Base-by-base conservation (phyloP, 2,888 invertebrate species). In the Pollenia angustigena region DNA sequence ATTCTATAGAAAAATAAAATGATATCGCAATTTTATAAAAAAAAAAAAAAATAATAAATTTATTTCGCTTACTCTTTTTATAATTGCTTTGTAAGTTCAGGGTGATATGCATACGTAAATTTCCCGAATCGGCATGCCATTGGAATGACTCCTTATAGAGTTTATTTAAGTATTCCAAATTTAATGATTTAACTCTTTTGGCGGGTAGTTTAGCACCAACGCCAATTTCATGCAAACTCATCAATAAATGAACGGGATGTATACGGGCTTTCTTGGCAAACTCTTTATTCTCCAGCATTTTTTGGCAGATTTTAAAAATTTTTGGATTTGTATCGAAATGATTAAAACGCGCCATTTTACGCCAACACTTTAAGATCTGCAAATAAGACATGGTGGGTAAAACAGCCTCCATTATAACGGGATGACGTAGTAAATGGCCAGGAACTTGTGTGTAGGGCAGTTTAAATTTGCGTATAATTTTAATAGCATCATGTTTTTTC, bases 71-170 rank as follows among this genome's bases (percentile, higher is more conserved):
- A 93, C 93, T 93, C 85, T 88, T 88, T 50, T 89, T 87, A 60
- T 92, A 92, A 62, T 88, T 89, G 32, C 76, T 82, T 88, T 93
- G 93, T 60, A 93, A 88, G 87, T 92, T 93, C 2, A 93, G 87
- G 2, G 92, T 90, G n/a, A 93, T 91, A 69, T 90, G 90, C 64
- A 92, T 88, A 0, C 92, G 91, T 44, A 91, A 60, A 1, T 87
- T 78, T 10, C 72, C 81, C 12, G 46, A n/a, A n/a, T 54, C 40
- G 9, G 48, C 14, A n/a, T 81, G 0, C 92, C 91, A 40, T 88
- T 81, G 0, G 87, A 92, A 92, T 0, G 92, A 91, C 12, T 87
- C 54, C n/a, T 83, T 82, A 50, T 91, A 92, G 0, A 91, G 44
- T 8, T 84, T 80, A 2, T 81, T 64, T 46, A 91, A 85, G 8